Evolutionary conservation across 2,113 vertebrate genomes (phyloP).

Genomic region (Tonatia bakeri): DNA sequence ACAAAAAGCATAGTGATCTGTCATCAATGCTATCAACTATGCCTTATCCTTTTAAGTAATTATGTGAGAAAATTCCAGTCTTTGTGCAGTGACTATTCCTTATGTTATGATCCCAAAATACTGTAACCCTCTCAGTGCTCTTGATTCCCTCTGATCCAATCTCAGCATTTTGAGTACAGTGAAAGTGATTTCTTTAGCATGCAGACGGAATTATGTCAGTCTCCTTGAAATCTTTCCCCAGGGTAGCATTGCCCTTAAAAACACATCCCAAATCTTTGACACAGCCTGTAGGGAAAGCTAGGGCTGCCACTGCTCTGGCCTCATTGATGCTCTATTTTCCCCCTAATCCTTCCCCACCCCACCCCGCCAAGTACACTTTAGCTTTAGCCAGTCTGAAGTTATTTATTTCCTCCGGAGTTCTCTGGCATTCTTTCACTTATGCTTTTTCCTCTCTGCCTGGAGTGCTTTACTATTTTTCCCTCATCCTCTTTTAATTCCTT

Average conservation of each 20-base stretch:
- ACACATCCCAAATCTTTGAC: neutral
- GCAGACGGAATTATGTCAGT: neutral
- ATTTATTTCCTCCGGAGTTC: neutral
- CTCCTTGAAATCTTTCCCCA: neutral
- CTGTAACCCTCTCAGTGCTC: neutral
- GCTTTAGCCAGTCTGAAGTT: neutral
- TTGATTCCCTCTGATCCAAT: neutral
- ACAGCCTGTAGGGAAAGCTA: neutral
- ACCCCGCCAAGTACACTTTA: neutral
- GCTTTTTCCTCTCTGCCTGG: neutral
- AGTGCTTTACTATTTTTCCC: neutral
- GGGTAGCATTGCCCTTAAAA: neutral
- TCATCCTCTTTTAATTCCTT: neutral
- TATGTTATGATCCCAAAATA: neutral
- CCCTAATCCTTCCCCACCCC: neutral
- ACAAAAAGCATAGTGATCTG: neutral
- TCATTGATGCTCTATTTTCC: neutral
- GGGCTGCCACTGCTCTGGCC: neutral
- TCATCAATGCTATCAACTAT: neutral
- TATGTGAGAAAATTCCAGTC: neutral
- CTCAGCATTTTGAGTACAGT: neutral
- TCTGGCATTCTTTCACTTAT: neutral
- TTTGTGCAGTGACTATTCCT: neutral
- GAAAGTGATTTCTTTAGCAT: neutral
- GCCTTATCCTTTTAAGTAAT: constrained; percentile 9